Evolutionary conservation across 35 echinoderm and acorn worm species (phyloP), one percentile per base, ranked within the genome.

Genomic region (Lytechinus variegatus): DNA sequence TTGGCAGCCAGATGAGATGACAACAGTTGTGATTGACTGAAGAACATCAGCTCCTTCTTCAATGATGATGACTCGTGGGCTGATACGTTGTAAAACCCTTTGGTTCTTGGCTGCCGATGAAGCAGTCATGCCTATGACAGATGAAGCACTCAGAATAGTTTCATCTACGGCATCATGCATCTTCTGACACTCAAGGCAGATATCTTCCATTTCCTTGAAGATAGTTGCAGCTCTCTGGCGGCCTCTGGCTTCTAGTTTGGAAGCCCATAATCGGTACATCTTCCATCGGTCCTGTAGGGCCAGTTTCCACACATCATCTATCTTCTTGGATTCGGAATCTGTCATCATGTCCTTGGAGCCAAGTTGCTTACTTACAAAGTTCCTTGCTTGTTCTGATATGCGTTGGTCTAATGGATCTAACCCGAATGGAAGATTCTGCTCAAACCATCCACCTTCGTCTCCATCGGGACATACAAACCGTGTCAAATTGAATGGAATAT

Each of bases 81-180:
- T 55, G 29, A 86, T 51, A 19, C 97, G 98, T 94, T 94, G 54
- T 10, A 96, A 6, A 52, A 27, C 72, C 66, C 60, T 87, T 56
- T 54, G 86, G 53, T 54, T 86, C 71, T 92, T 93, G 57, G 92
- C 92, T 57, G 91, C 95, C n/a, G 91, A 87, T 87, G 95, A 86
- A 94, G 98, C 96, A 93, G 98, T 99, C 92, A 99, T 95, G 9
- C 97, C 98, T 72, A 99, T 96, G 24, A 99, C 92, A n/a, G 54
- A 87, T 3, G 97, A 87, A 53, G 94, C 54, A 28, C 87, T 94
- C 1, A 99, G 60, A 27, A 99, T 95, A 19, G 94, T 44, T n/a
- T 95, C 58, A 57, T 99, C 96, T 55, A 95, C 92, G 95, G 97
- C 95, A 4, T 95, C 95, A 14, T 90, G 95, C 5, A 97, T 97